Evolutionary conservation across 2,797 vertebrate species (phyloP).

Genomic region (Mastacembelus armatus): DNA sequence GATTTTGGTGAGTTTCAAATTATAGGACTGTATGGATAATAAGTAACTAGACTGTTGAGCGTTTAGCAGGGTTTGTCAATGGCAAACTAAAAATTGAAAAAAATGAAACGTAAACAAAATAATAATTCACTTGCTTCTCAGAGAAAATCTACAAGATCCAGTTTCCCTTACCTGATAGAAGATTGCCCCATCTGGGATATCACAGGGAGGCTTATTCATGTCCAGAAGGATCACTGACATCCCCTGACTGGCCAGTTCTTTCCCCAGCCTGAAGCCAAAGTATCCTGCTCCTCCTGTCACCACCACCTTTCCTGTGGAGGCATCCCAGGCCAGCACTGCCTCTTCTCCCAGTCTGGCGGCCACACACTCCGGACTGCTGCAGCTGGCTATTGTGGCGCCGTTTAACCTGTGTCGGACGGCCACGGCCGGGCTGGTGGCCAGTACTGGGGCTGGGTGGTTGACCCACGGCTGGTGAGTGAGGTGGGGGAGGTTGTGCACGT

Average conservation of each 20-base stretch:
- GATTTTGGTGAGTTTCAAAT: too few species aligned
- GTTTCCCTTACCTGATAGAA: constrained; percentile 87
- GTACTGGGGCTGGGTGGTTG: constrained; percentile 19
- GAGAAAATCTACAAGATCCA: neutral
- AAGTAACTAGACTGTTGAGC: too few species aligned
- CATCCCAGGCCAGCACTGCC: neutral
- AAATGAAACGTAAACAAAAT: neutral
- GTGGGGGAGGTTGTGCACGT: constrained; percentile 38
- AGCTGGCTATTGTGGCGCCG: constrained; percentile 54
- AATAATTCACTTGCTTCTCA: neutral
- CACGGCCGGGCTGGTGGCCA: neutral
- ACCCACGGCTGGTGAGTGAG: constrained; percentile 59
- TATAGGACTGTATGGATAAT: too few species aligned
- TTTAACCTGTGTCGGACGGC: constrained; percentile 64
- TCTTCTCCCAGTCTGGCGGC: constrained; percentile 53
- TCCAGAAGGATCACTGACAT: constrained; percentile 89
- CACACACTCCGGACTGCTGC: constrained; percentile 58
- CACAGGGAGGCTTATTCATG: constrained; percentile 82
- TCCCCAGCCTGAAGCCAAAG: constrained; percentile 90
- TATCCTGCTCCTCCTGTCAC: constrained; percentile 94
- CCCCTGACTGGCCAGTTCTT: constrained; percentile 84
- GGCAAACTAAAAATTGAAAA: neutral
- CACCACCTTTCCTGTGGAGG: constrained; percentile 79
- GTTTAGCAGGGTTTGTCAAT: too few species aligned
- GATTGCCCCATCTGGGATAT: constrained; percentile 81